Evolutionary conservation across 1,140 invertebrate genomes (phyloP).

Genomic region (Scaptomyza hsui): DNA sequence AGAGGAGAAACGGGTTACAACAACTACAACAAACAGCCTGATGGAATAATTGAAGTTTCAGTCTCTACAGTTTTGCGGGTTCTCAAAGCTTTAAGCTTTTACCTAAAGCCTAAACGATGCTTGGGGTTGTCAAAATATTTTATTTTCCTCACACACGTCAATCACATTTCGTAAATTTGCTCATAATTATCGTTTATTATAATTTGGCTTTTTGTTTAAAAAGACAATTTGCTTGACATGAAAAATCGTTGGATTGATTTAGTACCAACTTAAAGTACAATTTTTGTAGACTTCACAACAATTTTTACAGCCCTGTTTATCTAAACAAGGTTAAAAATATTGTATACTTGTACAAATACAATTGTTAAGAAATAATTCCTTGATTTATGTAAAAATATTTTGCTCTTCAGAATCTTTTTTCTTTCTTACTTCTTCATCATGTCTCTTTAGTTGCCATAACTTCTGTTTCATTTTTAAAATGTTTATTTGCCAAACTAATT

Average conservation of each 20-base stretch:
- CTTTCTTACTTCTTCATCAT: too few relatives aligned
- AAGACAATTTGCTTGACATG: constrained; percentile 23
- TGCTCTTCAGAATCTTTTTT: too few relatives aligned
- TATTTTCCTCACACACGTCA: constrained; percentile 32
- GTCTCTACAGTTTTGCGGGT: constrained; percentile 2
- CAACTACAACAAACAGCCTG: constrained; percentile 6
- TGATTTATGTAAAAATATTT: too few relatives aligned
- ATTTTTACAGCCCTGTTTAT: too few relatives aligned
- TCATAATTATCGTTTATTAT: constrained; percentile 45
- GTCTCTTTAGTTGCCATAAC: too few relatives aligned
- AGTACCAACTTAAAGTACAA: constrained; percentile 3
- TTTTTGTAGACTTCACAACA: background rate
- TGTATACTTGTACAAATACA: too few relatives aligned
- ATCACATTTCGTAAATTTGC: constrained; percentile 61
- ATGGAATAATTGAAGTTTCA: constrained; percentile 35
- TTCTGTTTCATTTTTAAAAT: too few relatives aligned
- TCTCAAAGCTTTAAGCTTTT: constrained; percentile 2
- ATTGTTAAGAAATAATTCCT: too few relatives aligned
- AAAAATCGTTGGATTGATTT: constrained; percentile 17
- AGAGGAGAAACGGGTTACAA: constrained; percentile 30
- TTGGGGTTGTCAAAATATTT: constrained; percentile 26
- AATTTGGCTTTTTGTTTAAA: constrained; percentile 16
- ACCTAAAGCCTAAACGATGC: constrained; percentile 28
- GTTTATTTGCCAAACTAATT: background rate
- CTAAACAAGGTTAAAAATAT: too few relatives aligned